Evolutionary conservation across 2,113 vertebrate species (phyloP).

Genomic region (Phaethornis superciliosus): DNA sequence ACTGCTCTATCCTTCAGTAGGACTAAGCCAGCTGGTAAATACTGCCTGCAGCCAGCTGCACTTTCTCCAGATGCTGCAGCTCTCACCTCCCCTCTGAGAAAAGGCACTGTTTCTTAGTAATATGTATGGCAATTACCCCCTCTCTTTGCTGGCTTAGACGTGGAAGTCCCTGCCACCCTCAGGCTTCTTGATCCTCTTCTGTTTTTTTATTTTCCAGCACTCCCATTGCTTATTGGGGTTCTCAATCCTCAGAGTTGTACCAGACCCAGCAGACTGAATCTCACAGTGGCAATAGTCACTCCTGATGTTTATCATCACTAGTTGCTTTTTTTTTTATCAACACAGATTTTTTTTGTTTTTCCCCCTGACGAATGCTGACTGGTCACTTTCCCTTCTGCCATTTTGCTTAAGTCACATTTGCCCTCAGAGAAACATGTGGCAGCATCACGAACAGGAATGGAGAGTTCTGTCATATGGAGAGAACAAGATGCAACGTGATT

Average conservation of each 20-base stretch:
- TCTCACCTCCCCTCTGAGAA: background rate
- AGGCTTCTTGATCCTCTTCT: background rate
- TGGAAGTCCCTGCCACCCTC: background rate
- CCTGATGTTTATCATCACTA: background rate
- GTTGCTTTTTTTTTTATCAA: background rate
- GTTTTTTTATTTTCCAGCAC: background rate
- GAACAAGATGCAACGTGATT: background rate
- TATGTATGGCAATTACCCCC: background rate
- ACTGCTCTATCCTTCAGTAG: background rate
- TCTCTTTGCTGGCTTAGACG: background rate
- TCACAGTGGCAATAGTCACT: accelerated
- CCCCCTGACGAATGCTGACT: background rate
- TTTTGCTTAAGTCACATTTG: conserved; percentile 5
- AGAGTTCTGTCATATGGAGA: background rate
- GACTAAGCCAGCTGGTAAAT: background rate
- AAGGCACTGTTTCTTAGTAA: background rate
- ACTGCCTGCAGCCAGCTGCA: conserved; percentile 7
- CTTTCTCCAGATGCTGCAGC: background rate
- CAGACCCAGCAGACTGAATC: background rate
- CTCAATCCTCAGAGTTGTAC: background rate
- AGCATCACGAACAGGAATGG: background rate
- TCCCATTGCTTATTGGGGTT: background rate
- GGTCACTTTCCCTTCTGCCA: background rate
- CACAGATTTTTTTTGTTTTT: background rate
- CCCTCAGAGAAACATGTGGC: background rate